Evolutionary conservation across 2,797 vertebrate genomes (phyloP).

Genomic region (Cottoperca gobio): DNA sequence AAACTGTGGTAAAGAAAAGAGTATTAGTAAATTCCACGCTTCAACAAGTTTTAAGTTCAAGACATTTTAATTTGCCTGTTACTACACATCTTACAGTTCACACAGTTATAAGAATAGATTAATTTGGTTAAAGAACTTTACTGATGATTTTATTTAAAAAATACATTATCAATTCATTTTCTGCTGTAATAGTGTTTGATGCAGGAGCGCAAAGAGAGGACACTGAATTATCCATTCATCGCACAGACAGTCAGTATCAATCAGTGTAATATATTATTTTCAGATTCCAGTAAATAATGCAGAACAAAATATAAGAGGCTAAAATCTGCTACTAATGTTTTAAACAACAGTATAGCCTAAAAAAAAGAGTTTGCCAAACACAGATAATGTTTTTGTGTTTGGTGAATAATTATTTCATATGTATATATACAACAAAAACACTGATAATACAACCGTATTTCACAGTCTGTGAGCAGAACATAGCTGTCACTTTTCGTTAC

Average conservation of each 20-base stretch:
- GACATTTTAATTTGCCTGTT: constrained; percentile 56
- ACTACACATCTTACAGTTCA: constrained; percentile 51
- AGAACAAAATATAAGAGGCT: constrained; percentile 44
- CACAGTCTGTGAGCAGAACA: constrained; percentile 40
- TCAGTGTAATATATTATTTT: constrained; percentile 72
- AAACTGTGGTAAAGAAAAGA: not conserved
- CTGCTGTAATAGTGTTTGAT: constrained; percentile 11
- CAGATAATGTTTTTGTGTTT: constrained; percentile 9
- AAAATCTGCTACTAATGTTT: constrained; percentile 35
- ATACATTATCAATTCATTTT: constrained; percentile 8
- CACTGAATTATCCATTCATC: constrained; percentile 18
- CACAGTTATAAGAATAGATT: constrained; percentile 62
- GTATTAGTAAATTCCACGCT: constrained; percentile 3
- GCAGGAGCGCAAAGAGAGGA: constrained; percentile 8
- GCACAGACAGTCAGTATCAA: constrained; percentile 14
- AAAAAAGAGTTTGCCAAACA: constrained; percentile 16
- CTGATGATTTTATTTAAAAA: constrained; percentile 41
- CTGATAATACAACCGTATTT: constrained; percentile 23
- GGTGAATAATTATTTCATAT: constrained; percentile 49
- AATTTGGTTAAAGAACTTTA: constrained; percentile 59
- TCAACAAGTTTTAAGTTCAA: constrained; percentile 13
- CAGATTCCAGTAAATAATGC: constrained; percentile 54
- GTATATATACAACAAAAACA: constrained; percentile 32
- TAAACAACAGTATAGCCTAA: constrained; percentile 20
- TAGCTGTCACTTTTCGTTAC: constrained; percentile 27